Conservation (phyloP, 2,113 vertebrate species). For the Scatophagus argus region DNA sequence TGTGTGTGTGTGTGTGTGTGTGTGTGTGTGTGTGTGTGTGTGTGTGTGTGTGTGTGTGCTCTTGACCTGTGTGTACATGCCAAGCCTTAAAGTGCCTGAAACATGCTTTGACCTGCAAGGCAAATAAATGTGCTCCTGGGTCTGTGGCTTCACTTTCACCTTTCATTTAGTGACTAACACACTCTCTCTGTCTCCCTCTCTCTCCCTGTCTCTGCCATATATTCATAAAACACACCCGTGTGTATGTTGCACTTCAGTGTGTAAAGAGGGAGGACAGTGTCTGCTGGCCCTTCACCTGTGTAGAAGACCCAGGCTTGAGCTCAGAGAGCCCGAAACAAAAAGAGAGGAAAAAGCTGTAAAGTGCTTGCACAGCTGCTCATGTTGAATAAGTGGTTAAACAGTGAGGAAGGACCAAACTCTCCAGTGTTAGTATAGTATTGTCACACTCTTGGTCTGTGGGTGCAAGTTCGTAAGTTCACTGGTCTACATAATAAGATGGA, state of each 20-base stretch:
- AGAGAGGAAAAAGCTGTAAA: neutral
- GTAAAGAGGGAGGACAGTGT: neutral
- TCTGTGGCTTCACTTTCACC: conserved; percentile 58
- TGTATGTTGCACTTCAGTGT: neutral
- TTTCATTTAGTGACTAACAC: conserved; percentile 22
- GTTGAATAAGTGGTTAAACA: conserved; percentile 25
- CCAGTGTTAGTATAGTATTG: neutral
- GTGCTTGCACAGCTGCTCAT: conserved; percentile 58
- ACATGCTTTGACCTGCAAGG: conserved; percentile 64
- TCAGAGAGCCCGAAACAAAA: conserved; percentile 14
- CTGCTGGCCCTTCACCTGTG: neutral
- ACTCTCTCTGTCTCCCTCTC: neutral
- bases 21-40: conserved; percentile 31
- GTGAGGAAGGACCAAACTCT: neutral
- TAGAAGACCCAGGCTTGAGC: conserved; percentile 1
- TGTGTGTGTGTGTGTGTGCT: conserved; percentile 33
- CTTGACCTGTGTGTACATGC: conserved; percentile 65
- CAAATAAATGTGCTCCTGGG: conserved; percentile 53
- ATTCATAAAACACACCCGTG: neutral
- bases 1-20: conserved; percentile 36
- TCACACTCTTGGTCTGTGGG: neutral
- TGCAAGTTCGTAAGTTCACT: conserved; percentile 19
- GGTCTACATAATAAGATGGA: neutral
- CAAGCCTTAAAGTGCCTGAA: conserved; percentile 36
- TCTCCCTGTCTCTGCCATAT: neutral